These are phyloP conservation scores for Pocota personata DNA, from an alignment of 2,888 invertebrate genomes.

Conservation along the genomic window DNA sequence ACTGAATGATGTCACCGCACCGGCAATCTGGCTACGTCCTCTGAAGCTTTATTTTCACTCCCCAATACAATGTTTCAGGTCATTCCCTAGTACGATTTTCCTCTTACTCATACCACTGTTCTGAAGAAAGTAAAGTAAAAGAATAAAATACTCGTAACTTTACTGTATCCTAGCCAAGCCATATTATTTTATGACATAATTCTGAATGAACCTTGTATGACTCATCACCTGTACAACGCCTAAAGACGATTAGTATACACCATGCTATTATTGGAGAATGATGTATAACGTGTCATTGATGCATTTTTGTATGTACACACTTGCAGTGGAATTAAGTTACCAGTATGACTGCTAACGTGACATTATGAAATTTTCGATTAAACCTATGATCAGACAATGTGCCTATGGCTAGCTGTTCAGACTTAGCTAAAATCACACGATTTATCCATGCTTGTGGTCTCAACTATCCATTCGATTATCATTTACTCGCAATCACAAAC, in stretches of 20 bases:
- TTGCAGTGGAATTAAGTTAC: slow-evolving; percentile 11
- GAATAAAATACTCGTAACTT: neutral
- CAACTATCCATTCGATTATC: no score
- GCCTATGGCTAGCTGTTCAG: no score
- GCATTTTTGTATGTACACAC: no score
- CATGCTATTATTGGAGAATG: neutral
- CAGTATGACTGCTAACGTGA: neutral
- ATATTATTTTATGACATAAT: slow-evolving; percentile 18
- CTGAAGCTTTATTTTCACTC: neutral
- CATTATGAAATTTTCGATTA: no score
- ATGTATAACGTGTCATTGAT: slow-evolving; percentile 1
- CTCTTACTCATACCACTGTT: no score
- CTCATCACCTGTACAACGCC: slow-evolving; percentile 13
- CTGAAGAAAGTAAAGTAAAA: slow-evolving; percentile 37
- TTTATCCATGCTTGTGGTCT: no score
- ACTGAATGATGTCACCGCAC: neutral
- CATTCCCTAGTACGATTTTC: slow-evolving; percentile 13
- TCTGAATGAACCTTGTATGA: slow-evolving; percentile 31
- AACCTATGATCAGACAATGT: no score
- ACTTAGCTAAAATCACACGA: no score
- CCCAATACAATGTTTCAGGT: neutral
- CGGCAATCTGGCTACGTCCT: neutral
- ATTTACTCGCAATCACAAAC: no score
- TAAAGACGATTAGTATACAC: neutral
- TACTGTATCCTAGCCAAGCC: neutral